phyloP scores from a whole-genome alignment of 2,888 invertebrate species.

The Macrosiphum euphorbiae region DNA sequence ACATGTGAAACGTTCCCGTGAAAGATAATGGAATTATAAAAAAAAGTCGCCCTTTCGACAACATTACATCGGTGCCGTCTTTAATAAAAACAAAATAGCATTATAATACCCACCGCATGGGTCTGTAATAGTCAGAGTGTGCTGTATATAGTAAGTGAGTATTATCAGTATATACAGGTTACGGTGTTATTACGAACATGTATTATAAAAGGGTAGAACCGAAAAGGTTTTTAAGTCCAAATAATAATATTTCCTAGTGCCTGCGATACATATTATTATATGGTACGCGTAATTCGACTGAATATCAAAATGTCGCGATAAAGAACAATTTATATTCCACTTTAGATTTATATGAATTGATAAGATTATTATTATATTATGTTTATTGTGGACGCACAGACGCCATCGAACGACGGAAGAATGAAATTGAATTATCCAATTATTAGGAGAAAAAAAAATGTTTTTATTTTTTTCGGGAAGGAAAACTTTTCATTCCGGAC shows the following conservation, averaged over 20 bases:
- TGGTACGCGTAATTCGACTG: neutral
- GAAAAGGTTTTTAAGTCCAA: neutral
- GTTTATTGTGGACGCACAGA: neutral
- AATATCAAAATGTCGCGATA: slow-evolving; percentile 2
- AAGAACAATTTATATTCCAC: slow-evolving; percentile 12
- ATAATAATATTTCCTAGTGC: neutral
- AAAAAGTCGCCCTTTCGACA: slow-evolving; percentile 14
- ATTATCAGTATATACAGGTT: neutral
- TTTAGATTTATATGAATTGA: neutral
- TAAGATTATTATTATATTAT: neutral
- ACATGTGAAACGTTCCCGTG: slow-evolving; percentile 20
- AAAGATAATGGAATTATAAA: slow-evolving; percentile 47
- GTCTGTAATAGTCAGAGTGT: neutral
- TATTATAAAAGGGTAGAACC: neutral
- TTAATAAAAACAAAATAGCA: slow-evolving; percentile 30
- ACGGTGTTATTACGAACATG: neutral
- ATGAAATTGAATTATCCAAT: neutral
- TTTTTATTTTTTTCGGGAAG: neutral
- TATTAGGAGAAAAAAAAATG: neutral
- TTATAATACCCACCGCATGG: neutral
- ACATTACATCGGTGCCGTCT: neutral
- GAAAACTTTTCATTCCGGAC: neutral
- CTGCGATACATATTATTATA: neutral
- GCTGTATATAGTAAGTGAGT: neutral
- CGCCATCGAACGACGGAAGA: neutral